These are phyloP conservation scores for Nyctibius bracteatus DNA, from an alignment of 2,113 vertebrate genomes.

Conservation along the genomic window DNA sequence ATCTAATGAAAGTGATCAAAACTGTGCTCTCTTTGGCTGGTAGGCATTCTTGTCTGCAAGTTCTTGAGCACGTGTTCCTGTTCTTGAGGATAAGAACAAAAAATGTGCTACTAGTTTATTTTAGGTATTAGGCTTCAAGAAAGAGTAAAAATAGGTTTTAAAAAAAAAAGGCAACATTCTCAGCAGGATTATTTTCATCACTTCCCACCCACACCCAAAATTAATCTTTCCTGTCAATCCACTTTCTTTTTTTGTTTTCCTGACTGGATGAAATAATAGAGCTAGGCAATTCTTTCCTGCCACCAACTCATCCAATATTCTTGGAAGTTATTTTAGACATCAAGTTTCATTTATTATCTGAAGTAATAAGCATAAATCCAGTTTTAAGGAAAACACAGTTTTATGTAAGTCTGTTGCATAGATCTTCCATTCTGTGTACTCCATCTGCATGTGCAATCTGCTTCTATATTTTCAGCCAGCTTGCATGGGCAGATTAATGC, in stretches of 20 bases:
- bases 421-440: slow-evolving; percentile 66
- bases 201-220: slow-evolving; percentile 16
- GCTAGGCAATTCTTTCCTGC: neutral
- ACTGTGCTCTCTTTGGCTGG: neutral
- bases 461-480: slow-evolving; percentile 78
- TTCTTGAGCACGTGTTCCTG: neutral
- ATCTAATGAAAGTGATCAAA: neutral
- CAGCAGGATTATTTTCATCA: slow-evolving; percentile 15
- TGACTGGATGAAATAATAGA: neutral
- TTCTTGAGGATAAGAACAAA: neutral
- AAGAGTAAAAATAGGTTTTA: neutral
- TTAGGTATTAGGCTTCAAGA: neutral
- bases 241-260: neutral
- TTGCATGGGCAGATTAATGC: slow-evolving; percentile 80
- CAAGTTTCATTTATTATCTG: slow-evolving; percentile 25
- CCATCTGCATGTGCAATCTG: slow-evolving; percentile 80
- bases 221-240: slow-evolving; percentile 1
- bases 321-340: slow-evolving; percentile 26
- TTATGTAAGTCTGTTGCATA: slow-evolving; percentile 55
- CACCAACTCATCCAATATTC: neutral
- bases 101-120: neutral
- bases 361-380: slow-evolving; percentile 66
- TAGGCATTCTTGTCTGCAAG: neutral
- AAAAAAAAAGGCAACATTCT: neutral
- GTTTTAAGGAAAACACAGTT: slow-evolving; percentile 64